Evolutionary conservation across 2,797 vertebrate species (phyloP).

Genomic region (Etheostoma nigrum): DNA sequence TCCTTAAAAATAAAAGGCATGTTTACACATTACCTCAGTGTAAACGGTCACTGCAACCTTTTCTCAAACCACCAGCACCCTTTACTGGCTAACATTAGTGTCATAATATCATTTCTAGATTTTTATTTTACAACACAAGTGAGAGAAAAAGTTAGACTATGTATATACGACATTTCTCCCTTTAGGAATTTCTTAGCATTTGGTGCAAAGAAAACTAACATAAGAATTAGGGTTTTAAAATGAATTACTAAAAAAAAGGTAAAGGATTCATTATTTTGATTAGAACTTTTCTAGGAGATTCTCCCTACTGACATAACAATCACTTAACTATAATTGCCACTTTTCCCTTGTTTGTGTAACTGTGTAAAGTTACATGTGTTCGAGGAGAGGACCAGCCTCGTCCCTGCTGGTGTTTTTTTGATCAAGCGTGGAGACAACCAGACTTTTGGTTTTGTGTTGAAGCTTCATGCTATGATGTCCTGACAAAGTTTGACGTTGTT

Average conservation of each 20-base stretch:
- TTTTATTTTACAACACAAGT: slow-evolving; percentile 52
- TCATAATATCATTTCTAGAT: slow-evolving; percentile 52
- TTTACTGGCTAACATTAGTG: slow-evolving; percentile 50
- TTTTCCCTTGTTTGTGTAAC: slow-evolving; percentile 78
- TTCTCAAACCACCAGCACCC: slow-evolving; percentile 40
- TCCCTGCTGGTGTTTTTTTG: slow-evolving; percentile 24
- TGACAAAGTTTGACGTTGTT: slow-evolving; percentile 35
- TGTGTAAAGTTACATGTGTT: slow-evolving; percentile 35
- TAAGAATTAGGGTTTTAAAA: slow-evolving; percentile 12
- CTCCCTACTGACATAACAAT: slow-evolving; percentile 54
- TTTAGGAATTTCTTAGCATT: slow-evolving; percentile 41
- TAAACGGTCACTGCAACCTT: slow-evolving; percentile 53
- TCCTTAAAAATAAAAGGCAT: slow-evolving; percentile 56
- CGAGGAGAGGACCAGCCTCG: slow-evolving; percentile 74
- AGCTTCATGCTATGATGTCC: neutral
- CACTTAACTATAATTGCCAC: slow-evolving; percentile 78
- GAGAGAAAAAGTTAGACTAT: slow-evolving; percentile 33
- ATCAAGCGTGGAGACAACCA: slow-evolving; percentile 30
- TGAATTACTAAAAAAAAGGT: slow-evolving; percentile 3
- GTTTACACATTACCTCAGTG: slow-evolving; percentile 55
- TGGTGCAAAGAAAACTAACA: slow-evolving; percentile 59
- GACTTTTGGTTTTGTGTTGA: slow-evolving; percentile 48
- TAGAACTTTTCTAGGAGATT: slow-evolving; percentile 40
- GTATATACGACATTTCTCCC: slow-evolving; percentile 41
- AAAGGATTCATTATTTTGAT: slow-evolving; percentile 43